Percentiles rank a stretch among this genome's conserved stretches.
These are phyloP conservation scores for Cirrhinus mrigala DNA, from an alignment of 2,797 vertebrate species.

Conservation along the genomic window DNA sequence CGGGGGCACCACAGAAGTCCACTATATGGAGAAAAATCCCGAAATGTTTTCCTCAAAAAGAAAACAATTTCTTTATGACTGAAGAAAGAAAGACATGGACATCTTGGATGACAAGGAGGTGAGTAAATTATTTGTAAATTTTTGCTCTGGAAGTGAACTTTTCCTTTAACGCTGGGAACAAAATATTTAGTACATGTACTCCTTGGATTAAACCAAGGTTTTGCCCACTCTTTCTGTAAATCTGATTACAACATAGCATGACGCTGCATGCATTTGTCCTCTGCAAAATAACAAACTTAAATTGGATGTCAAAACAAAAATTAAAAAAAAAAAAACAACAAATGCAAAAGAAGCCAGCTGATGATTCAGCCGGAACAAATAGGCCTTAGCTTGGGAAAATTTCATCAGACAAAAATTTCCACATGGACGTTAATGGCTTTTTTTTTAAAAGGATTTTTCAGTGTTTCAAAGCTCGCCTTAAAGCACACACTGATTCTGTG, in stretches of 20 bases:
- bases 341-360: neutral
- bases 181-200: neutral
- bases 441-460: neutral
- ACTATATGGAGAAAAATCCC: too few species aligned
- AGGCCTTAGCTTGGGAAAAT: conserved; percentile 6
- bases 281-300: neutral
- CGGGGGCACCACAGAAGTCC: too few species aligned
- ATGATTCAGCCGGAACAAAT: neutral
- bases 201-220: neutral
- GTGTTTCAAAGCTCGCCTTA: conserved; percentile 55
- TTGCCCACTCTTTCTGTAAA: neutral
- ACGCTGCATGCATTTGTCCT: neutral
- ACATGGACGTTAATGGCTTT: neutral
- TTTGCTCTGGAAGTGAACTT: too few species aligned
- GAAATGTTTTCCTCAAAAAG: too few species aligned
- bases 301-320: conserved; percentile 1
- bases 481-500: conserved; percentile 11
- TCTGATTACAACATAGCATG: neutral
- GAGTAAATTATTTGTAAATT: too few species aligned
- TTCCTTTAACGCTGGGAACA: neutral
- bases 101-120: too few species aligned
- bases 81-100: too few species aligned
- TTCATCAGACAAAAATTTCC: neutral
- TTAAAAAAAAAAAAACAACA: neutral
- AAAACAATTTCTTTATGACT: too few species aligned